Conservation (phyloP, 2,797 vertebrate species). For the Sorex maritimensis region DNA sequence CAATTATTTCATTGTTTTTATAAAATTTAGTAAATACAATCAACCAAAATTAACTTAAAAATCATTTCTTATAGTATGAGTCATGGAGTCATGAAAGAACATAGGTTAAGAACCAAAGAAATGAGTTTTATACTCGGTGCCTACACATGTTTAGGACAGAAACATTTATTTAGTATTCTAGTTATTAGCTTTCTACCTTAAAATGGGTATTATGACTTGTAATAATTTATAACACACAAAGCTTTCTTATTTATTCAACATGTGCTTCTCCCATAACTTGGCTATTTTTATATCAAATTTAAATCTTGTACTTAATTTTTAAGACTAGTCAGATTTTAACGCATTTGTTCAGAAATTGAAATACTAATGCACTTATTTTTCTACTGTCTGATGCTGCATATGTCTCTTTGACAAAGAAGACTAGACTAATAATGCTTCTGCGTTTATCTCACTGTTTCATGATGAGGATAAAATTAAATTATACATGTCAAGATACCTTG, state of each 20-base stretch:
- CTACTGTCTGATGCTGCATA: not conserved
- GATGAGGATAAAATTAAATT: conserved; percentile 30
- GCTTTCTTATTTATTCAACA: conserved; percentile 14
- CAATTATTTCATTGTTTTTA: conserved; percentile 41
- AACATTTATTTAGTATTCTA: not conserved
- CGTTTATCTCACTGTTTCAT: not conserved
- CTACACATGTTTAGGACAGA: not conserved
- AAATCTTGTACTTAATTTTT: conserved; percentile 30
- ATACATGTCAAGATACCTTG: not conserved
- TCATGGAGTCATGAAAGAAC: not conserved
- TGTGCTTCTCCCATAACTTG: not conserved
- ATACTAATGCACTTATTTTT: conserved; percentile 8
- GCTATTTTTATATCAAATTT: conserved; percentile 16
- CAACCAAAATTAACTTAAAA: conserved; percentile 12
- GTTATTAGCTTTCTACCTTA: conserved; percentile 8
- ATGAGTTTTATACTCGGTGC: not conserved
- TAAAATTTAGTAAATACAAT: conserved; percentile 54
- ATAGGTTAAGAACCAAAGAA: not conserved
- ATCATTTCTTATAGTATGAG: not conserved
- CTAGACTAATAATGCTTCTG: not conserved
- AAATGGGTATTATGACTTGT: not conserved
- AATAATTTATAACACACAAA: not conserved
- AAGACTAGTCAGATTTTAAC: conserved; percentile 35
- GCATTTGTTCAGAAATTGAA: not conserved
- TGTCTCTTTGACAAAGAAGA: conserved; percentile 1